These are phyloP conservation scores for Apostichopus leukothele DNA, from an alignment of 53 echinoderm and acorn worm genomes.

Conservation along the genomic window DNA sequence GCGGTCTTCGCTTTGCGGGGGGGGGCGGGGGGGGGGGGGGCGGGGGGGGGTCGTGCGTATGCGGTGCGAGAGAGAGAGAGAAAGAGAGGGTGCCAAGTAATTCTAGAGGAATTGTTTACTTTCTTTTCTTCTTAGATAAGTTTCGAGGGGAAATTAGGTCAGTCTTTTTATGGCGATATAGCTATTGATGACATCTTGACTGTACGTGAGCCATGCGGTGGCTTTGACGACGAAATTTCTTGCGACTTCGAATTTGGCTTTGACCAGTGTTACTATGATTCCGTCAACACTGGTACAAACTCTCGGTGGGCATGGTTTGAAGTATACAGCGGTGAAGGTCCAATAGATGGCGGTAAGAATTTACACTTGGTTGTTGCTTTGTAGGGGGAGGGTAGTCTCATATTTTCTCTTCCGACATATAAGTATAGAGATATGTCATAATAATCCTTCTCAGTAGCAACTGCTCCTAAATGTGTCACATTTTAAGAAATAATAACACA, in stretches of 20 bases:
- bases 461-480: neutral
- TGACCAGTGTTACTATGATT: conserved; percentile 31
- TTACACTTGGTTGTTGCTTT: too few species aligned
- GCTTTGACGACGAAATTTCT: conserved; percentile 59
- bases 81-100: too few species aligned
- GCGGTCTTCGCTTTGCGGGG: too few species aligned
- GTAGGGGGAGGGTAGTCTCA: too few species aligned
- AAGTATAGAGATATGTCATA: too few species aligned
- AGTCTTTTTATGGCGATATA: conserved; percentile 60
- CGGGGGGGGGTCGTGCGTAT: too few species aligned
- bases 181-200: conserved; percentile 82
- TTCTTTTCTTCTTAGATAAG: conserved; percentile 36
- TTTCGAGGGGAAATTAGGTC: conserved; percentile 62
- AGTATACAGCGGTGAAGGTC: conserved; percentile 4
- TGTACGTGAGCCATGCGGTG: conserved; percentile 66
- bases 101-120: neutral
- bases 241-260: conserved; percentile 68
- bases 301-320: conserved; percentile 39
- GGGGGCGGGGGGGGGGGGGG: too few species aligned
- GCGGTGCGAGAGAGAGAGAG: too few species aligned
- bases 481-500: neutral
- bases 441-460: neutral
- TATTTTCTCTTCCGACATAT: too few species aligned
- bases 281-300: neutral
- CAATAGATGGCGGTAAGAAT: conserved; percentile 4